phyloP scores from a whole-genome alignment of 2,888 invertebrate genomes.

The Pocota personata region DNA sequence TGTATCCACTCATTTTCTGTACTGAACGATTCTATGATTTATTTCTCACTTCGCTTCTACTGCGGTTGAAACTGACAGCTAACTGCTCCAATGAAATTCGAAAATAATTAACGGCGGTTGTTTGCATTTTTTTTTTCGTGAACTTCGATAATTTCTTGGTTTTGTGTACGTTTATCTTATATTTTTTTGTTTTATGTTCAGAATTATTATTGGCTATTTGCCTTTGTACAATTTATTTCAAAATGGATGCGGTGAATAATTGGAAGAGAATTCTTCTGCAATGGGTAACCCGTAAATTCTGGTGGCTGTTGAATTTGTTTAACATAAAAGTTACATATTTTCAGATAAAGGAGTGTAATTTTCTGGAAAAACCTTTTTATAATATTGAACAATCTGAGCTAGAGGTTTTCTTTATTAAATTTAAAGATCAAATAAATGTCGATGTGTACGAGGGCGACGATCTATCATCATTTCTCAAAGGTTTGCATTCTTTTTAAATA shows the following conservation, averaged over 20 bases:
- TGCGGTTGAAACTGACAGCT: conserved; percentile 5
- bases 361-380: conserved; percentile 75
- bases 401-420: conserved; percentile 78
- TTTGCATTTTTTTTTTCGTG: neutral
- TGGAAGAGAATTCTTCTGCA: conserved; percentile 78
- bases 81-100: conserved; percentile 7
- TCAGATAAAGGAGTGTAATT: conserved; percentile 78
- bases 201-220: neutral
- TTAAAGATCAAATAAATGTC: conserved; percentile 52
- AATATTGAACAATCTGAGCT: conserved; percentile 80
- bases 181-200: conserved; percentile 16
- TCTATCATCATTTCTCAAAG: conserved; percentile 76
- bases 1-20: neutral
- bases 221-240: conserved; percentile 12
- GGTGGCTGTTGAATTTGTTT: neutral
- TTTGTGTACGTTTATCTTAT: conserved; percentile 13
- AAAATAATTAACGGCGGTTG: conserved; percentile 40
- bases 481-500: conserved; percentile 70
- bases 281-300: conserved; percentile 77
- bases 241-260: conserved; percentile 75
- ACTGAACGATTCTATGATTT: neutral
- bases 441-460: conserved; percentile 27
- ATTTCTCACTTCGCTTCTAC: neutral
- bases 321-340: neutral
- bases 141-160: neutral